Base-by-base conservation (phyloP, 2,797 vertebrate genomes). In the Sebastes hopkinsi region DNA sequence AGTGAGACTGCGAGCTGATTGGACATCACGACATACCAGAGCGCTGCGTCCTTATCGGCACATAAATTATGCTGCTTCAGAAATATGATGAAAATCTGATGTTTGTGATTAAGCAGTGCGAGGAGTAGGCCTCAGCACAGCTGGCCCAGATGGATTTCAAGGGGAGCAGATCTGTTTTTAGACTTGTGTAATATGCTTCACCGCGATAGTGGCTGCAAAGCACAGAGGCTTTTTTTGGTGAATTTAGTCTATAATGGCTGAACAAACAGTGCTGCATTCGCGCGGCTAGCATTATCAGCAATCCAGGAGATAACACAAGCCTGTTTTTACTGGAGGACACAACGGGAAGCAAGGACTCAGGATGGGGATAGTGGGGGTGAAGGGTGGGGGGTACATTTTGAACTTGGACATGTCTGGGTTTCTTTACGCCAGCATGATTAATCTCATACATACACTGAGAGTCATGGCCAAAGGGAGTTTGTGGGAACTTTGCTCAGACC, bases 291-390 rank as follows among this genome's bases (percentile, higher is more conserved):
- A 91, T 89, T 94, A 95, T 95, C 92, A 92, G 89, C 83, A 89
- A 81, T 89, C 72, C 77, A 79, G 84, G 85, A 92, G 90, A 94
- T 90, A 88, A 90, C 69, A 23, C 50, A 58, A 83, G 65, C 75
- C 80, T 95, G 92, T 95, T 96, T 95, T 95, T 93, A 87, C 93
- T 94, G 93, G 94, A 94, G 87, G 87, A 95, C 86, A 94, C 92
- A 95, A 95, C 92, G 89, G 82, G 92, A 94, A 94, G 86, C 77
- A 67, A 84, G 86, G 77, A 80, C 66, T 81, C 56, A 18, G 84
- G 74, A 55, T 74, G 70, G 72, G 72, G 66, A 76, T 75, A 64
- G 77, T 62, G 75, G 71, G 79, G 66, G 71, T 67, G 66, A 61
- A 77, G 79, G 77, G 82, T 79, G 75, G 46, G 46, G 76, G 38